These are phyloP conservation scores for Sebastiscus tertius DNA, from an alignment of 2,797 vertebrate genomes.

Conservation along the genomic window DNA sequence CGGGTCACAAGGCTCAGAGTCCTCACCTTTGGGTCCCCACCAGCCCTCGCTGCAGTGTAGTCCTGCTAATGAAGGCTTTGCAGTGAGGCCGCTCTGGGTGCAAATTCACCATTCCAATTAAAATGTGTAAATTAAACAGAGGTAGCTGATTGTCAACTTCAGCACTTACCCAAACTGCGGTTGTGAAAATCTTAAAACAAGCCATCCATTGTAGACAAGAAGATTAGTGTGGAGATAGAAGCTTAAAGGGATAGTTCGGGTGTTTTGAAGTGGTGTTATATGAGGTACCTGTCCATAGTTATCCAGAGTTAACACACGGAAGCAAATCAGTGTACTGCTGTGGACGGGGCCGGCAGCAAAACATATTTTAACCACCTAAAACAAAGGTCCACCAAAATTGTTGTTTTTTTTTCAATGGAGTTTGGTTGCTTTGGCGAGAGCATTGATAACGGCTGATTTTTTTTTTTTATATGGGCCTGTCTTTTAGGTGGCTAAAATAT, in stretches of 20 bases:
- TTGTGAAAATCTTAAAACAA: slow-evolving; percentile 11
- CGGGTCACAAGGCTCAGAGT: slow-evolving; percentile 60
- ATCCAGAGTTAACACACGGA: too few relatives aligned
- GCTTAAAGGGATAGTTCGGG: background rate
- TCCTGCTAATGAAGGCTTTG: slow-evolving; percentile 80
- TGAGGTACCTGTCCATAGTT: too few relatives aligned
- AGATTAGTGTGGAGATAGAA: background rate
- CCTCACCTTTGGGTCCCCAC: slow-evolving; percentile 65
- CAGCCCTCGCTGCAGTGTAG: slow-evolving; percentile 56
- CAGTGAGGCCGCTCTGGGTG: slow-evolving; percentile 63
- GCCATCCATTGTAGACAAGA: background rate
- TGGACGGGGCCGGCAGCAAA: too few relatives aligned
- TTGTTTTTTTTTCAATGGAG: too few relatives aligned
- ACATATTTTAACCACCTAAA: too few relatives aligned
- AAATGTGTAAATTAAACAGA: slow-evolving; percentile 82
- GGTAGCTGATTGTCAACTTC: slow-evolving; percentile 65
- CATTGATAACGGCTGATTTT: too few relatives aligned
- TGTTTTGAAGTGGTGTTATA: too few relatives aligned
- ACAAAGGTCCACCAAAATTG: too few relatives aligned
- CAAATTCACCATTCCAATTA: slow-evolving; percentile 78
- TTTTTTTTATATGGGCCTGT: too few relatives aligned
- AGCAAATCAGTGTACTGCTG: too few relatives aligned
- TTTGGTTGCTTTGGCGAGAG: too few relatives aligned
- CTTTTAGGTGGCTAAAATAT: too few relatives aligned
- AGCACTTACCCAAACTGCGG: slow-evolving; percentile 22